Percentiles rank a stretch among this genome's conserved stretches.
Evolutionary conservation across 2,888 invertebrate species (phyloP).

Genomic region (Drepanosiphum platanoidis): DNA sequence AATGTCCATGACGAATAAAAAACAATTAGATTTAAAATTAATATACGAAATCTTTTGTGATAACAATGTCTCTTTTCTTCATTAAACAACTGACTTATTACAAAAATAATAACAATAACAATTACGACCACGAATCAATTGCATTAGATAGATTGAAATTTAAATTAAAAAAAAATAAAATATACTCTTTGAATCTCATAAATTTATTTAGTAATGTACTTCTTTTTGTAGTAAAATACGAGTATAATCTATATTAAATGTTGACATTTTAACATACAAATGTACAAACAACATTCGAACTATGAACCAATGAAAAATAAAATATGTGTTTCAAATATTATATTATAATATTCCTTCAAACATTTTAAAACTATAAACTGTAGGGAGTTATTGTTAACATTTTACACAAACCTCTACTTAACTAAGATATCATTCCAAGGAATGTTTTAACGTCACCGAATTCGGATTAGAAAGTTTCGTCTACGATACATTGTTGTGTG

Average conservation of each 20-base stretch:
- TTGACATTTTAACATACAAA: too few species aligned
- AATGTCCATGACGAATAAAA: background rate
- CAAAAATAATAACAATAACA: background rate
- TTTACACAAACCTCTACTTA: background rate
- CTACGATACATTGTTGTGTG: slow-evolving; percentile 1
- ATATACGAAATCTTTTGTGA: background rate
- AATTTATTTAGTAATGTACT: background rate
- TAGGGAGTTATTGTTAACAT: background rate
- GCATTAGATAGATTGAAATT: background rate
- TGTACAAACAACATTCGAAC: too few species aligned
- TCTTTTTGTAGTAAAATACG: background rate
- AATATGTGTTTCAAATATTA: slow-evolving; percentile 6
- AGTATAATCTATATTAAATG: background rate
- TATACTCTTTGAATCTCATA: too few species aligned
- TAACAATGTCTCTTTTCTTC: background rate
- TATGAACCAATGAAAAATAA: background rate
- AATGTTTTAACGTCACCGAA: slow-evolving; percentile 44
- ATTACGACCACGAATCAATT: background rate
- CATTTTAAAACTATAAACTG: background rate
- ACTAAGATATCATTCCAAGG: background rate
- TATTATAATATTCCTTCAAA: background rate
- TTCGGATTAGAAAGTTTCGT: slow-evolving; percentile 54
- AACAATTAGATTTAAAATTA: background rate
- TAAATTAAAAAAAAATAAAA: background rate
- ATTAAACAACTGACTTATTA: background rate